A percentile compares a stretch with the other conserved stretches of the same genome.
phyloP scores from a whole-genome alignment of 2,113 vertebrate genomes.

The Aegotheles bennettii region DNA sequence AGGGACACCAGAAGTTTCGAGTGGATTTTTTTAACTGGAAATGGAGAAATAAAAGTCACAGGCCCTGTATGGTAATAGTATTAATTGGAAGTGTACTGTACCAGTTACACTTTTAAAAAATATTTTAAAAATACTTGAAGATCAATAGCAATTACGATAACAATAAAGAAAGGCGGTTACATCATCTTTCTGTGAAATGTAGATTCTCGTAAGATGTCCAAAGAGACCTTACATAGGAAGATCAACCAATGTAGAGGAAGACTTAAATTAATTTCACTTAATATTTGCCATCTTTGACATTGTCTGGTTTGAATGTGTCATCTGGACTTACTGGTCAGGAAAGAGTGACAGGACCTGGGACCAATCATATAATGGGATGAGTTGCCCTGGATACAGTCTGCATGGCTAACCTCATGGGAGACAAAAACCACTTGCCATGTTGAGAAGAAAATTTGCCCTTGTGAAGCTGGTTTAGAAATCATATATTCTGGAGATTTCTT shows the following conservation, averaged over 20 bases:
- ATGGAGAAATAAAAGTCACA: neutral
- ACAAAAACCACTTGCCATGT: neutral
- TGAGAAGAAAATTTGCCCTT: neutral
- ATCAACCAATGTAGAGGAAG: neutral
- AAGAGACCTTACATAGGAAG: neutral
- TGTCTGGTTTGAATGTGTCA: neutral
- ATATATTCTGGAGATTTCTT: neutral
- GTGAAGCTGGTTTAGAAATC: neutral
- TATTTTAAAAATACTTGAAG: neutral
- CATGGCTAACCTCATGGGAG: neutral
- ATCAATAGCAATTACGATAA: neutral
- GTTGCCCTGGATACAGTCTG: neutral
- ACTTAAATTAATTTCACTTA: neutral
- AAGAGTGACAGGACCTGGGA: neutral
- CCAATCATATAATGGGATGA: neutral
- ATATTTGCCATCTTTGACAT: neutral
- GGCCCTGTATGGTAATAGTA: neutral
- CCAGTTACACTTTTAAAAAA: neutral
- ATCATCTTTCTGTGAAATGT: neutral
- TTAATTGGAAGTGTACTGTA: neutral
- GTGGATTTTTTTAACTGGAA: neutral
- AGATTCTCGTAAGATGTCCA: neutral
- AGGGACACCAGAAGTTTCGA: neutral
- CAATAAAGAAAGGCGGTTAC: neutral
- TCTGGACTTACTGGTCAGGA: neutral